Percentiles rank a stretch among this genome's conserved stretches.
phyloP scores from a whole-genome alignment of 2,888 invertebrate genomes.

The Notodonta dromedarius region DNA sequence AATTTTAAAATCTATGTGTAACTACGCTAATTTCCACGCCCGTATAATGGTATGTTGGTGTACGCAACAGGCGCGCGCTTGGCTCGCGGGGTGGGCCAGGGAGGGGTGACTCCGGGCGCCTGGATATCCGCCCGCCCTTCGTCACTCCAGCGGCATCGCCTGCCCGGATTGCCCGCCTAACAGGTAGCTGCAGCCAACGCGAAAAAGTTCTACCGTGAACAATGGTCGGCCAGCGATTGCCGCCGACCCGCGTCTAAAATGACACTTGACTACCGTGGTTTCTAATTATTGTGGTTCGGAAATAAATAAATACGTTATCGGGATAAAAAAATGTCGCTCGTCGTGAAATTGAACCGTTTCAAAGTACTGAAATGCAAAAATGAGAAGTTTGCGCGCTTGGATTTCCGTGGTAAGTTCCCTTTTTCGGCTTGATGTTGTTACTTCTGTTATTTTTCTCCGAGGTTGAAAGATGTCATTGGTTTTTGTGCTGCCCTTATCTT shows the following conservation, averaged over 20 bases:
- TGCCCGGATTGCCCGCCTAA: slow-evolving; percentile 24
- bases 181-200: slow-evolving; percentile 13
- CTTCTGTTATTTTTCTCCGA: background rate
- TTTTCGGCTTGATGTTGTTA: background rate
- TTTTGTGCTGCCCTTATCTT: background rate
- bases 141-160: slow-evolving; percentile 44
- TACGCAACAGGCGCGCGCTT: slow-evolving; percentile 28
- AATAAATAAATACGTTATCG: background rate
- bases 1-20: slow-evolving; percentile 8
- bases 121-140: slow-evolving; percentile 50
- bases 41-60: slow-evolving; percentile 28
- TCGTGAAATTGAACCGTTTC: slow-evolving; percentile 87
- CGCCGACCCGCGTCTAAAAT: slow-evolving; percentile 18
- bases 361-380: slow-evolving; percentile 87
- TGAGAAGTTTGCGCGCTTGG: slow-evolving; percentile 87
- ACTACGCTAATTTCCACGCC: slow-evolving; percentile 29
- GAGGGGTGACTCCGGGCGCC: slow-evolving; percentile 38
- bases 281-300: slow-evolving; percentile 1
- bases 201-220: slow-evolving; percentile 39
- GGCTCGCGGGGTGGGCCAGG: slow-evolving; percentile 62
- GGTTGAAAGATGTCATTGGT: background rate
- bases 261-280: background rate
- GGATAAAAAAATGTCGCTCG: slow-evolving; percentile 85
- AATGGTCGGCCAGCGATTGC: slow-evolving; percentile 8
- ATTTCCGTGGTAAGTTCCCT: slow-evolving; percentile 89